Evolutionary conservation across 1,140 invertebrate species (phyloP).

Genomic region (Saccostrea glomerata): DNA sequence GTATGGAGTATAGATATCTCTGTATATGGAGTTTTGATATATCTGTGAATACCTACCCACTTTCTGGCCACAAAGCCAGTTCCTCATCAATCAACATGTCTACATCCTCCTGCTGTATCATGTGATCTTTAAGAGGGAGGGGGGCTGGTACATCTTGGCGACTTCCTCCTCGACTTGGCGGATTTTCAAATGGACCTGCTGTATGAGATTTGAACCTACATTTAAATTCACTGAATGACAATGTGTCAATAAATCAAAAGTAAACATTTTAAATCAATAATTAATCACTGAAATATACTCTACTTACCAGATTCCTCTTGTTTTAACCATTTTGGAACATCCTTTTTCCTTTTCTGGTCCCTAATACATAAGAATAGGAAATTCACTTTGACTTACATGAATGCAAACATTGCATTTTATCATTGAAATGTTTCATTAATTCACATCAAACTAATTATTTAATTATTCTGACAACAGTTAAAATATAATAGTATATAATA

Average conservation of each 20-base stretch:
- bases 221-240: not conserved
- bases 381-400: not conserved
- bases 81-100: constrained; percentile 67
- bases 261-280: not conserved
- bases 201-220: not conserved
- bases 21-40: no score
- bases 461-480: no score
- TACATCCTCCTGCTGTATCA: constrained; percentile 54
- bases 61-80: constrained; percentile 60
- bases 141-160: constrained; percentile 41
- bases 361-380: constrained; percentile 56
- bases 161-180: constrained; percentile 57
- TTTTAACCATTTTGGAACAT: constrained; percentile 71
- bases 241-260: not conserved
- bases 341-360: constrained; percentile 70
- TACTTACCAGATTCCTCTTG: constrained; percentile 52
- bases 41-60: constrained; percentile 21
- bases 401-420: not conserved
- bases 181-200: constrained; percentile 62
- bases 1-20: no score
- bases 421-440: no score
- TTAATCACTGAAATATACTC: not conserved
- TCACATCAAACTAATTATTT: no score
- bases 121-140: constrained; percentile 46
- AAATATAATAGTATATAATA: no score